Evolutionary conservation across 2,113 vertebrate species (phyloP), one percentile per base, ranked within the genome.

Genomic region (Cyanistes caeruleus): DNA sequence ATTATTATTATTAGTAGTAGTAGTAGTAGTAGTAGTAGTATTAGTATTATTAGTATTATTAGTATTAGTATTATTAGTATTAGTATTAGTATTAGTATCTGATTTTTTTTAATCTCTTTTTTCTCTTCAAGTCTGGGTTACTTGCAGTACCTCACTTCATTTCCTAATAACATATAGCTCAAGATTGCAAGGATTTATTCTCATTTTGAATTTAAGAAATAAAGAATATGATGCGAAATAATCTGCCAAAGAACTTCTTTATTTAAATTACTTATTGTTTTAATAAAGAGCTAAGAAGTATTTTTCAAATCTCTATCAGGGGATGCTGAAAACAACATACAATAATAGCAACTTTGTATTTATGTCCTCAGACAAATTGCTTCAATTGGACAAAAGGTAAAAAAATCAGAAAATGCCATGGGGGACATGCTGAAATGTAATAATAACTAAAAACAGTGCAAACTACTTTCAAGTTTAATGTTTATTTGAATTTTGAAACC

Each of bases 371-470:
- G 20, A 76, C 1, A 85, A 74, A 69, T 33, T 21, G 1, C 10
- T 77, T 74, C 37, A 56, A 8, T 17, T 27, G 8, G 10, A 67
- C 13, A 75, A 81, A 65, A 65, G 1, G 5, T 20, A 23, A 77
- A 74, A n/a, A 65, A 27, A 41, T 4, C 3, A 25, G 24, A 49
- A 51, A 55, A 56, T 6, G 3, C 1, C 0, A 0, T 5, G 1
- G 2, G 33, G 0, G 2, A 56, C 2, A 12, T 49, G 8, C 6
- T 46, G 1, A 10, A 49, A 51, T 19, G 1, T 27, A 53, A 44
- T 27, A 53, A 44, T 48, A 56, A 7, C 11, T 56, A 6, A 17
- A 76, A 65, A 64, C 39, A 83, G 23, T 20, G 4, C 7, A 65
- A 77, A 69, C 2, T 33, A 16, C 11, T 49, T 81, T 48, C 7